Evolutionary conservation across 2,888 invertebrate species (phyloP).

Genomic region (Ditula angustiorana): DNA sequence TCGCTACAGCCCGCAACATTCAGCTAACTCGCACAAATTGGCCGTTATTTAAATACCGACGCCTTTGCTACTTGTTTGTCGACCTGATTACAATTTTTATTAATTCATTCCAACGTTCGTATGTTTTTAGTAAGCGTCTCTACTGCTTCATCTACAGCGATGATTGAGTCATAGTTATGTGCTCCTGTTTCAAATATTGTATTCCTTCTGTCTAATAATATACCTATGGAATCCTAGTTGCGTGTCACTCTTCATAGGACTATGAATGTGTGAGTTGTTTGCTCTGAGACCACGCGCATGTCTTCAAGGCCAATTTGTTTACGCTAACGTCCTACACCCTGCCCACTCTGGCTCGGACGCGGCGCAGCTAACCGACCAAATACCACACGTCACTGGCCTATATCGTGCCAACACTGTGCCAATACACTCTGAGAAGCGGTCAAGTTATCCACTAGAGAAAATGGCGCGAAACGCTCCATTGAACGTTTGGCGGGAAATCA

Average conservation of each 20-base stretch:
- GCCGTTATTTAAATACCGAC: conserved; percentile 28
- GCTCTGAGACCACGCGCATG: conserved; percentile 65
- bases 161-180: not conserved
- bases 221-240: conserved; percentile 12
- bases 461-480: conserved; percentile 82
- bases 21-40: conserved; percentile 23
- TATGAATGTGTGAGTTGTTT: conserved; percentile 64
- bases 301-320: conserved; percentile 80
- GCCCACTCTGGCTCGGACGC: conserved; percentile 16
- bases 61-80: conserved; percentile 11
- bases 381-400: conserved; percentile 50
- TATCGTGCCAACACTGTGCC: conserved; percentile 47
- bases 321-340: conserved; percentile 52
- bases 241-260: conserved; percentile 64
- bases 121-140: not conserved
- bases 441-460: conserved; percentile 62
- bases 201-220: conserved; percentile 31
- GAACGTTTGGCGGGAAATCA: conserved; percentile 76
- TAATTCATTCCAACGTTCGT: conserved; percentile 16
- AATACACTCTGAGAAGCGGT: conserved; percentile 58
- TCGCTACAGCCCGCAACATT: conserved; percentile 17
- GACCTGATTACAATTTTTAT: conserved; percentile 19
- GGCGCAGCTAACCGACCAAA: conserved; percentile 56
- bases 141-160: not conserved
- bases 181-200: conserved; percentile 24